Evolutionary conservation across 2,797 vertebrate genomes (phyloP), one percentile per base, ranked within the genome.

Genomic region (Etheostoma perlongum): DNA sequence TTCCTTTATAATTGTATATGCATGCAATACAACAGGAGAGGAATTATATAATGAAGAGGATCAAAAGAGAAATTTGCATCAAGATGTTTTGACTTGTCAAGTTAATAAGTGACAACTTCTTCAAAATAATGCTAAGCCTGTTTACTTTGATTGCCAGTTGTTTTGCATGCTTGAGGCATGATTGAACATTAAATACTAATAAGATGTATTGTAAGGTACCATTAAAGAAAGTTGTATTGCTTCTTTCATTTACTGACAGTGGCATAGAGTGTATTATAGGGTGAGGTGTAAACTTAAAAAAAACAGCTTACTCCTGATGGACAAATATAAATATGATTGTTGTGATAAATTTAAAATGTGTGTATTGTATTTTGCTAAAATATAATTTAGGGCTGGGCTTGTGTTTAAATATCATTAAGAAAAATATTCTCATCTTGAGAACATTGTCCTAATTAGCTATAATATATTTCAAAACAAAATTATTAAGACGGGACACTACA

Each of bases 181-280:
- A 62, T 64, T 10, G 1, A 25, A 18, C 11, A 19, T 9, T 11
- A 40, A 11, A 6, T 18, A 1, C 21, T 30, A 51, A 63, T 57
- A 19, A 55, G 18, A 70, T 74, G 19, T 52, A 30, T 63, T 23
- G 71, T 76, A 44, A 54, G 14, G 25, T 46, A 21, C 25, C 46
- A 27, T 60, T 48, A 67, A 67, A 54, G 36, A 1, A 54, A 18
- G 9, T n/a, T 51, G n/a, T 36, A 52, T 53, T 59, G 23, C 36
- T 66, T 54, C 21, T 42, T 67, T 47, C 36, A 76, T 78, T 59
- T 4, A 25, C 63, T 67, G 48, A 59, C 27, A 27, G 2, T 2
- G 7, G 14, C 42, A 44, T 4, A 8, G 12, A 61, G 19, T 46
- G 4, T 33, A 54, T 18, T 0, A 59, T 49, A 25, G 27, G 49